Conservation (phyloP, 2,888 invertebrate genomes). For the Anarsia innoxiella region DNA sequence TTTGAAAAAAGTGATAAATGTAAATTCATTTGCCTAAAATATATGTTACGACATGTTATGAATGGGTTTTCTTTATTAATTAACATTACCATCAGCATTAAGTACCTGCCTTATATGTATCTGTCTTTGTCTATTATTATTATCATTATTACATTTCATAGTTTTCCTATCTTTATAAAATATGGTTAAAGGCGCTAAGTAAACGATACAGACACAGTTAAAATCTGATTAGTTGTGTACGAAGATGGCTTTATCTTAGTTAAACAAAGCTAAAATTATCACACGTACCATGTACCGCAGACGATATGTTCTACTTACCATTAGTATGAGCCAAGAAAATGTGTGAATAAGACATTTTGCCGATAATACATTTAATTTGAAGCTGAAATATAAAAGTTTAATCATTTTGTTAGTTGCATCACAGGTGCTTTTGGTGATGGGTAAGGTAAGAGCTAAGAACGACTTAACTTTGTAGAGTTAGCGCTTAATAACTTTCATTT, state of each 20-base stretch:
- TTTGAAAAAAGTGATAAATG: constrained; percentile 59
- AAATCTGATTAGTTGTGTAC: not conserved
- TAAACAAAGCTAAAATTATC: constrained; percentile 34
- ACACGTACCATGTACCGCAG: not conserved
- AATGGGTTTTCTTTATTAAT: constrained; percentile 70
- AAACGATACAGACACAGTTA: not conserved
- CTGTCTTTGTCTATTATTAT: no score
- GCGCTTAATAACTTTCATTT: constrained; percentile 50
- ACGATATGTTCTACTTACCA: no score
- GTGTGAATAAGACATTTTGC: no score
- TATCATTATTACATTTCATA: no score
- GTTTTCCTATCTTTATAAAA: no score
- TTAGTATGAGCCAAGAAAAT: no score
- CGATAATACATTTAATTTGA: no score
- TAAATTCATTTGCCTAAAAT: constrained; percentile 67
- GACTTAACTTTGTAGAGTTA: constrained; percentile 26
- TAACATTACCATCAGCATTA: no score
- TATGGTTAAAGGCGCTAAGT: no score
- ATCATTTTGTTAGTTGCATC: no score
- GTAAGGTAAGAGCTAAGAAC: constrained; percentile 54
- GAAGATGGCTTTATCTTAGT: constrained; percentile 31
- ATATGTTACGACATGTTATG: constrained; percentile 69
- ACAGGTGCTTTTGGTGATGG: constrained; percentile 64
- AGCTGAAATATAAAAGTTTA: no score
- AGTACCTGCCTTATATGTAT: constrained; percentile 20